Base-by-base conservation (phyloP, 2,797 vertebrate genomes). In the Champsocephalus gunnari region DNA sequence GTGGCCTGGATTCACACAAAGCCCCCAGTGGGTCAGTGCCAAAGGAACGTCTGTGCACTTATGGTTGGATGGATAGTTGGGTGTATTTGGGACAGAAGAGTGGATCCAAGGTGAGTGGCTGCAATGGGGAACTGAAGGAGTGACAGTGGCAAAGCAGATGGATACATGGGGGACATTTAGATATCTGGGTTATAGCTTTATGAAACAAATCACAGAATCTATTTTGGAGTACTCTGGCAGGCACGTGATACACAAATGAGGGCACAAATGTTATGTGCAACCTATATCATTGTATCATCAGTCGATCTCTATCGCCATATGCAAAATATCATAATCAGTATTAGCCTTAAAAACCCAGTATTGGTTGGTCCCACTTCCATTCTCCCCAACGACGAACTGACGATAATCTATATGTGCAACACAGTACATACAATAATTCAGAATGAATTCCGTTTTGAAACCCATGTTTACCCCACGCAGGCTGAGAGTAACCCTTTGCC, bases 1-100 rank as follows among this genome's bases (percentile, higher is more conserved):
- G 89, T 90, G 90, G 87, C 89, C 89, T 88, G 80, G 71, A 89
- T 90, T 87, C 68, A 72, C 45, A 90, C 88, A 93, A 90, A 89
- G 87, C 53, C 76, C 59, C 82, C 73, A 84, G 81, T 84, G 81
- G 89, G 89, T 91, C 86, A 90, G 50, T 11, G 86, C 84, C 88
- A 85, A 34, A 82, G 89, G 82, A 88, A 47, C 49, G 69, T 85
- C 76, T 87, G 81, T 74, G 70, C 58, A 70, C 61, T 77, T 73
- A 76, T 80, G 80, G 51, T 71, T 77, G 75, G 63, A 73, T 75
- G 73, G 67, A 60, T 83, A 77, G 66, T 43, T 66, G 73, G 60
- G 38, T 73, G 78, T 62, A 85, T 77, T 70, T 59, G 75, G 81
- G 83, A 81, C 85, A 75, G 61, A 11, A 34, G 50, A 71, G 67